Base-by-base conservation (phyloP, 2,113 vertebrate genomes). In the Corythoichthys intestinalis region DNA sequence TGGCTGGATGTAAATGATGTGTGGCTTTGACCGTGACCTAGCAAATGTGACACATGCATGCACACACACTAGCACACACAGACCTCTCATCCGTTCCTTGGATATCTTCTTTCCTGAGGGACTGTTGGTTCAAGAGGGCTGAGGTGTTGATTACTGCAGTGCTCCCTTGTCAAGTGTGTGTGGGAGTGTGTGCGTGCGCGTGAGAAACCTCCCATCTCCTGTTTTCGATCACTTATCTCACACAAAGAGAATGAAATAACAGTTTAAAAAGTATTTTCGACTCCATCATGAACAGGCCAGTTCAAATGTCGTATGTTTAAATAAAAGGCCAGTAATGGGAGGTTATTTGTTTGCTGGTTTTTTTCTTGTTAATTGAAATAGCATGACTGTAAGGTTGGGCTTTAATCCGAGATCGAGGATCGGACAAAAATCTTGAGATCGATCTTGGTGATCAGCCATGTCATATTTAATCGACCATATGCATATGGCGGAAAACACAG, bases 61-160 rank as follows among this genome's bases (percentile, higher is more conserved):
- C 63, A 44, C 37, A 48, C 48, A 47, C 53, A 69, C 20, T 53
- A 7, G 46, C 64, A 46, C 41, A 46, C 39, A 39, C 50, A 70
- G 9, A 68, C 58, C 64, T 68, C 17, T 73, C 71, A 77, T 81
- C 70, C 65, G 57, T 73, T 74, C 65, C 58, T 73, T 58, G 68
- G 69, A 82, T 74, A 79, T 80, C 63, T 73, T 75, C 64, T 79
- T 76, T 82, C 85, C 77, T 80, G 67, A 65, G 84, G 76, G 85
- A 77, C 70, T 78, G 60, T 17, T 62, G 77, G 78, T 77, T 83
- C 73, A 85, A 79, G 78, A 85, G 76, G 60, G 74, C 72, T 78
- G 81, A 85, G 88, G 83, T 91, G 89, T 90, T 91, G 90, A 91
- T 91, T 90, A 91, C 80, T 84, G 77, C 75, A 77, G 74, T 76